Evolutionary conservation across 1,140 invertebrate species (phyloP), one percentile per base, ranked within the genome.

Genomic region (Hylaeus anthracinus): DNA sequence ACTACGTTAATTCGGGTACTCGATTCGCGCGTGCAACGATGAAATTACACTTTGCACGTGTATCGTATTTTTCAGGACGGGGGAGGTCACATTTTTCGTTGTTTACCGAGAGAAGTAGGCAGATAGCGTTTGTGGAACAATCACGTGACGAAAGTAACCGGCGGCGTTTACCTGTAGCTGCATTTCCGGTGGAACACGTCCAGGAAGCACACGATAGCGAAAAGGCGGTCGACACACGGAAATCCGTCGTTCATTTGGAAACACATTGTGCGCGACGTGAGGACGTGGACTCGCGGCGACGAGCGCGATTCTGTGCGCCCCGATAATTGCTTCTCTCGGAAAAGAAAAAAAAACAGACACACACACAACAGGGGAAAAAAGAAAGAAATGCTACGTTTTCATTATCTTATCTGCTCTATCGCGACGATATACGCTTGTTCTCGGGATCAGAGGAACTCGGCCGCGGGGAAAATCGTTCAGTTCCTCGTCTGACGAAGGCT

Each of bases 381-480:
- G 26, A 37, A 70, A 51, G 26, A 69, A 58, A 56, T 45, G 75
- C 10, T 45, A 15, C 56, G 72, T 2, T n/a, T 26, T 0, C 51
- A 8, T 58, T 79, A 79, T 79, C 77, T 79, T 79, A 79, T 79
- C 77, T 65, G 14, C 1, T 39, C 60, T 58, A 58, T 73, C 77
- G 65, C 39, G 3, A 9, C 26, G 60, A 79, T 73, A 65, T 58
- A 58, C 26, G 26, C 66, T 66, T 45, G 69, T 63, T 41, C 60
- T 65, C 69, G 67, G 39, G n/a, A 9, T 2, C 10, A 0, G 2
- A 48, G 5, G 41, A 65, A 26, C 26, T 26, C 26, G 1, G 37
- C 6, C 60, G n/a, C 15, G 6, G n/a, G 26, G 51, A n/a, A 69
- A n/a, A 6, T 48, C 12, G 12, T 1, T n/a, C 2, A 72, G 48